These are phyloP conservation scores for Eulimnadia texana DNA, from an alignment of 1,140 invertebrate species.

Conservation along the genomic window DNA sequence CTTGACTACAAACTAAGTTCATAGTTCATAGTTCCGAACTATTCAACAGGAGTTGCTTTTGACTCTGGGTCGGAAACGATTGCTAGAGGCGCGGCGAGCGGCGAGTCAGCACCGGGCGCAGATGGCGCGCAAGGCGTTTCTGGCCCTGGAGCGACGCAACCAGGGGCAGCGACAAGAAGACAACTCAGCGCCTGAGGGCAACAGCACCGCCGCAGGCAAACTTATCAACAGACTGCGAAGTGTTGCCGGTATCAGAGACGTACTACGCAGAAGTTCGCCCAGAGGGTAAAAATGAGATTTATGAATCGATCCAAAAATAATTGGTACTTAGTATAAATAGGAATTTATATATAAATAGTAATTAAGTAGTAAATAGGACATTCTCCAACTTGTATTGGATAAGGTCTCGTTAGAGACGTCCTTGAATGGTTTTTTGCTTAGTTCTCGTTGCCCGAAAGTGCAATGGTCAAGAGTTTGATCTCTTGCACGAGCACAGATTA, in stretches of 20 bases:
- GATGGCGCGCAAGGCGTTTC: slow-evolving; percentile 3
- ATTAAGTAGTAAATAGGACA: no score
- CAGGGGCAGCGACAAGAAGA: slow-evolving; percentile 1
- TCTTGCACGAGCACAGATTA: no score
- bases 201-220: slow-evolving; percentile 19
- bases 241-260: slow-evolving; percentile 56
- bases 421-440: no score
- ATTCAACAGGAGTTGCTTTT: slow-evolving; percentile 49
- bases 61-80: slow-evolving; percentile 63
- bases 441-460: no score
- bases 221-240: slow-evolving; percentile 65
- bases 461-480: no score
- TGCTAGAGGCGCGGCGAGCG: slow-evolving; percentile 59
- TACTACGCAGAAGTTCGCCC: slow-evolving; percentile 44
- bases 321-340: no score
- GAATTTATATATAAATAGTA: no score
- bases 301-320: no score
- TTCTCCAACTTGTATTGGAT: no score
- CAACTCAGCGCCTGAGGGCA: slow-evolving; percentile 12
- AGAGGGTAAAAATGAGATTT: slow-evolving; percentile 6
- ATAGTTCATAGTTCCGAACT: no score
- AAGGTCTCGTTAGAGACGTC: no score
- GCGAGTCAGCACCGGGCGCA: slow-evolving; percentile 20
- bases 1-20: no score
- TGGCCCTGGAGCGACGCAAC: not conserved